Percentiles rank a stretch among this genome's conserved stretches.
These are phyloP conservation scores for Heterotilapia buettikoferi DNA, from an alignment of 2,113 vertebrate species.

Conservation along the genomic window DNA sequence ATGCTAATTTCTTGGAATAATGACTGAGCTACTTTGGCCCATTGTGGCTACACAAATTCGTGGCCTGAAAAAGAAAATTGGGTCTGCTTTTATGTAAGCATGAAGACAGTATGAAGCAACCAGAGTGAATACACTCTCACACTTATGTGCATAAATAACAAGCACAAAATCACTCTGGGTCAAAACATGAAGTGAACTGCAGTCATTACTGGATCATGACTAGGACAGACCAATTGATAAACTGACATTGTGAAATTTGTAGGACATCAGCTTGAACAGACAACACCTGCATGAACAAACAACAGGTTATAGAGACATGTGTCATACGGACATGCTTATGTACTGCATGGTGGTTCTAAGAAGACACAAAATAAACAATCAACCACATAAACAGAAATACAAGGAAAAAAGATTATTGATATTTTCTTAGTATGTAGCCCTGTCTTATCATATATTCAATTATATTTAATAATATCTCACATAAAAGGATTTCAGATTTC, in stretches of 20 bases:
- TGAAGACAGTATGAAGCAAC: not conserved
- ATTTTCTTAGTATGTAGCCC: not conserved
- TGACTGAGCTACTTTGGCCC: not conserved
- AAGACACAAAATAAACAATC: not conserved
- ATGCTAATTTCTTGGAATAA: slow-evolving; percentile 35
- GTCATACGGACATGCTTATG: not conserved
- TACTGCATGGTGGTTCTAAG: not conserved
- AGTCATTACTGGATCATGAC: not conserved
- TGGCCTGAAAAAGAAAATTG: not conserved
- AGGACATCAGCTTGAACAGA: not conserved
- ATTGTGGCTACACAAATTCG: slow-evolving; percentile 2
- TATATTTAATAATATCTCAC: not conserved
- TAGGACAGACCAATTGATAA: not conserved
- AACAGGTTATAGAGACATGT: not conserved
- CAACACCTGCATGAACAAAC: not conserved
- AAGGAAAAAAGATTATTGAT: not conserved
- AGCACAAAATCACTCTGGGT: not conserved
- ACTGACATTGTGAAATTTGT: not conserved
- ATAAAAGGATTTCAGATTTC: not conserved
- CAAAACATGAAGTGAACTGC: not conserved
- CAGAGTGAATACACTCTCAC: not conserved
- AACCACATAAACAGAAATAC: not conserved
- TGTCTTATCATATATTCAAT: not conserved
- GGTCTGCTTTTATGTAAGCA: slow-evolving; percentile 27
- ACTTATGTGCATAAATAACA: not conserved